Percentiles rank a stretch among this genome's conserved stretches.
These are phyloP conservation scores for Cisticola juncidis DNA, from an alignment of 2,113 vertebrate genomes.

Conservation along the genomic window DNA sequence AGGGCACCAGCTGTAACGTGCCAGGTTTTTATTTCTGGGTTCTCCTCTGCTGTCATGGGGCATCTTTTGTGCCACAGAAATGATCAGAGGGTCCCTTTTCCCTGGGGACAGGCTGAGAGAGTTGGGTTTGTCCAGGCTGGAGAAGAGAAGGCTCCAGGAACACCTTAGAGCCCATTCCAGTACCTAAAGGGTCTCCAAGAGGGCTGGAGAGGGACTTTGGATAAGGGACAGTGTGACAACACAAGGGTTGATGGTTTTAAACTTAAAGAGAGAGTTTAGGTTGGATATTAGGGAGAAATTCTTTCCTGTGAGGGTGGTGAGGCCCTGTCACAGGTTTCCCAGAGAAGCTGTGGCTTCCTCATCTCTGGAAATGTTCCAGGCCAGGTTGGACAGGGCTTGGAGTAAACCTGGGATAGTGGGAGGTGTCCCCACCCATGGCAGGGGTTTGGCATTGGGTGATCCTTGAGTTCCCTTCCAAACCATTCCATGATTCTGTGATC, in stretches of 20 bases:
- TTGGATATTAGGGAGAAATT: neutral
- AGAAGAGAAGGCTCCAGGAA: neutral
- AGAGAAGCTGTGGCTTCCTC: neutral
- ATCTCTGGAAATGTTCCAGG: neutral
- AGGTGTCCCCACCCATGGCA: neutral
- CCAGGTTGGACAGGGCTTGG: accelerated
- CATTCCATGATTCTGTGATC: too few species aligned
- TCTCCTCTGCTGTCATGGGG: neutral
- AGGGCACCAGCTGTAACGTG: neutral
- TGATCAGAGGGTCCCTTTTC: neutral
- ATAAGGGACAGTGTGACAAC: neutral
- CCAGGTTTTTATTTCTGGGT: neutral
- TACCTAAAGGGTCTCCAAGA: neutral
- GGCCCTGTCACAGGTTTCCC: accelerated
- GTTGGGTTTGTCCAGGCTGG: neutral
- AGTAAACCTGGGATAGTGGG: neutral
- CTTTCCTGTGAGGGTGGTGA: accelerated
- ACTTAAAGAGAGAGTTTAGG: accelerated
- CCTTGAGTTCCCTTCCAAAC: neutral
- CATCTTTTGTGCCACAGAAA: neutral
- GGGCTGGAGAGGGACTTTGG: neutral
- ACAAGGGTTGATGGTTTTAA: neutral
- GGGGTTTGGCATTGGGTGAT: accelerated
- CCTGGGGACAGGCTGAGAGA: neutral
- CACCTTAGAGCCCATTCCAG: neutral